Percentiles rank a stretch among this genome's conserved stretches.
These are phyloP conservation scores for Gastrophysa polygoni DNA, from an alignment of 2,888 invertebrate genomes.

Conservation along the genomic window DNA sequence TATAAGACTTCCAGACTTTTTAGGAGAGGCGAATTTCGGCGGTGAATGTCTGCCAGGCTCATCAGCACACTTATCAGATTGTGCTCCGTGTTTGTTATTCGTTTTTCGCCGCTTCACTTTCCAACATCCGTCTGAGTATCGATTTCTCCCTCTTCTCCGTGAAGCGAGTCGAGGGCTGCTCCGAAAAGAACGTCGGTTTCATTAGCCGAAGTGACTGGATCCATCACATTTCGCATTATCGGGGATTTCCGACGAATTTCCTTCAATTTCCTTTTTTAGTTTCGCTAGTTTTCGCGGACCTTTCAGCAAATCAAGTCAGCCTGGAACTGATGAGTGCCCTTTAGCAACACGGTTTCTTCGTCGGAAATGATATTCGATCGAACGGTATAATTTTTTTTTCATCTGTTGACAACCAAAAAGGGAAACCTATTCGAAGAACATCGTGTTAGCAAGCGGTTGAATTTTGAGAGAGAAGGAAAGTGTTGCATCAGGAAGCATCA, in stretches of 20 bases:
- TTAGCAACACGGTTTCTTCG: too few relatives aligned
- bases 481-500: too few relatives aligned
- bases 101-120: slow-evolving; percentile 34
- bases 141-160: slow-evolving; percentile 38
- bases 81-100: slow-evolving; percentile 47
- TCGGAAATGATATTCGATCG: too few relatives aligned
- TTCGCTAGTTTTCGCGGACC: neutral
- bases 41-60: slow-evolving; percentile 37
- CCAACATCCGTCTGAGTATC: slow-evolving; percentile 43
- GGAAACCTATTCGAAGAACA: too few relatives aligned
- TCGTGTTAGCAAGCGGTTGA: too few relatives aligned
- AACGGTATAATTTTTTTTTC: too few relatives aligned
- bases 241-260: neutral
- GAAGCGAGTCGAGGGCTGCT: neutral
- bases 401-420: too few relatives aligned
- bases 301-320: neutral
- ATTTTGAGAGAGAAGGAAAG: too few relatives aligned
- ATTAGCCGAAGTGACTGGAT: slow-evolving; percentile 8
- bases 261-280: slow-evolving; percentile 1
- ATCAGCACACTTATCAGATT: slow-evolving; percentile 49
- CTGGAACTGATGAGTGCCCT: neutral
- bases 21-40: slow-evolving; percentile 22
- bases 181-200: slow-evolving; percentile 14
- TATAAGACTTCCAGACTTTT: slow-evolving; percentile 5
- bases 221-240: slow-evolving; percentile 11